These are phyloP conservation scores for Drosophila hamatofila DNA, from an alignment of 2,888 invertebrate species.

Conservation along the genomic window DNA sequence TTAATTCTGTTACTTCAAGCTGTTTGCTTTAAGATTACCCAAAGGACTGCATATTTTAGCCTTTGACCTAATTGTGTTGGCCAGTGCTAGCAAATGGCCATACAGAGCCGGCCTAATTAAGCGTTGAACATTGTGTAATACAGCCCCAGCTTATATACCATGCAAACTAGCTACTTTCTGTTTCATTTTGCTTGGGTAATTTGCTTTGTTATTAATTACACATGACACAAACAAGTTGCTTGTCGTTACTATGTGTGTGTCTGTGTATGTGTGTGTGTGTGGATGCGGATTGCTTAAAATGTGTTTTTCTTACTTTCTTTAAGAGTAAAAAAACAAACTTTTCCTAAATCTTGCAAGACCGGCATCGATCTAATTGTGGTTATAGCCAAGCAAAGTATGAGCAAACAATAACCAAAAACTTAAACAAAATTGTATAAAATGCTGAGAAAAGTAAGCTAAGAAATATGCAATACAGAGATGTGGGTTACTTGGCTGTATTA, in stretches of 20 bases:
- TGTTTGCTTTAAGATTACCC: neutral
- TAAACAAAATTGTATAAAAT: neutral
- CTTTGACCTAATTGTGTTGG: slow-evolving; percentile 33
- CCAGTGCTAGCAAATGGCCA: neutral
- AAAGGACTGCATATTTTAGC: slow-evolving; percentile 4
- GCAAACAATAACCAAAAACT: neutral
- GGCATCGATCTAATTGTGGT: too few species aligned
- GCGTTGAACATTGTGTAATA: slow-evolving; percentile 30
- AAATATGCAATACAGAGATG: neutral
- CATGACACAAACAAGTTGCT: slow-evolving; percentile 17
- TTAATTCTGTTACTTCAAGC: neutral
- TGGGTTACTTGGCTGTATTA: too few species aligned
- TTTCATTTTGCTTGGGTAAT: slow-evolving; percentile 41
- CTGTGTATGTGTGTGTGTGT: neutral
- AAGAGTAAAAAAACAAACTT: neutral
- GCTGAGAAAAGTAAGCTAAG: neutral
- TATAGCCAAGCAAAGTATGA: neutral
- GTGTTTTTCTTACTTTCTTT: neutral
- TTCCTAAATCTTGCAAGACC: neutral
- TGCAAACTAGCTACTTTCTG: slow-evolving; percentile 17
- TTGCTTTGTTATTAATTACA: slow-evolving; percentile 64
- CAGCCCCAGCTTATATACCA: slow-evolving; percentile 33
- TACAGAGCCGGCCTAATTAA: slow-evolving; percentile 51
- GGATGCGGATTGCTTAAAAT: slow-evolving; percentile 1
- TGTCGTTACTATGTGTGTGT: neutral